A percentile compares a stretch with the other conserved stretches of the same genome.
phyloP scores from a whole-genome alignment of 2,888 invertebrate species.

The Strigamia transsilvanica region DNA sequence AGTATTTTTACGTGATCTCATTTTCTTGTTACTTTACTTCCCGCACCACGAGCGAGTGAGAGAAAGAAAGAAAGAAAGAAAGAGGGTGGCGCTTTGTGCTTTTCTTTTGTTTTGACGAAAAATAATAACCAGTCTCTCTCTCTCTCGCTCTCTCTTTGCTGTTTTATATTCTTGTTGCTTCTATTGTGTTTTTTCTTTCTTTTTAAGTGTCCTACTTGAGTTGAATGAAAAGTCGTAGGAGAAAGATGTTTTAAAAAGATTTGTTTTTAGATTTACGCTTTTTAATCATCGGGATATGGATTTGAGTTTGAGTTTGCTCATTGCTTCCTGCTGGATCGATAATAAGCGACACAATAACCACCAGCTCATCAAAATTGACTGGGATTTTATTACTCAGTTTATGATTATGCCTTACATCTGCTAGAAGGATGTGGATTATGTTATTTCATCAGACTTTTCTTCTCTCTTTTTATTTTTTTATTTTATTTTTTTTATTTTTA shows the following conservation, averaged over 20 bases:
- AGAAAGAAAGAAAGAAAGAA: background rate
- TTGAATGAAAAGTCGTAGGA: slow-evolving; percentile 3
- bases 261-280: background rate
- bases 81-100: background rate
- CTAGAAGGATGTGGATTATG: slow-evolving; percentile 34
- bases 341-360: slow-evolving; percentile 49
- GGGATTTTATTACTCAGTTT: slow-evolving; percentile 41
- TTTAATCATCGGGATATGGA: slow-evolving; percentile 34
- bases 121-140: background rate
- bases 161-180: background rate
- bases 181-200: background rate
- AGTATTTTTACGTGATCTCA: slow-evolving; percentile 46
- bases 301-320: slow-evolving; percentile 30
- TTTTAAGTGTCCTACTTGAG: slow-evolving; percentile 29
- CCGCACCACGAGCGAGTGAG: background rate
- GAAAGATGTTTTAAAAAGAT: slow-evolving; percentile 3
- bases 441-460: background rate
- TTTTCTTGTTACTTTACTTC: slow-evolving; percentile 24
- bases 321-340: slow-evolving; percentile 37
- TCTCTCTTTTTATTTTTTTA: background rate
- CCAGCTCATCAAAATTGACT: slow-evolving; percentile 49
- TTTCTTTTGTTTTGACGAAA: slow-evolving; percentile 43
- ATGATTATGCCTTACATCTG: slow-evolving; percentile 48
- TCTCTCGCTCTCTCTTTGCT: background rate
- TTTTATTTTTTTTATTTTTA: background rate